Evolutionary conservation across 2,797 vertebrate species (phyloP), one percentile per base, ranked within the genome.

Genomic region (Typhlichthys eigenmanni): DNA sequence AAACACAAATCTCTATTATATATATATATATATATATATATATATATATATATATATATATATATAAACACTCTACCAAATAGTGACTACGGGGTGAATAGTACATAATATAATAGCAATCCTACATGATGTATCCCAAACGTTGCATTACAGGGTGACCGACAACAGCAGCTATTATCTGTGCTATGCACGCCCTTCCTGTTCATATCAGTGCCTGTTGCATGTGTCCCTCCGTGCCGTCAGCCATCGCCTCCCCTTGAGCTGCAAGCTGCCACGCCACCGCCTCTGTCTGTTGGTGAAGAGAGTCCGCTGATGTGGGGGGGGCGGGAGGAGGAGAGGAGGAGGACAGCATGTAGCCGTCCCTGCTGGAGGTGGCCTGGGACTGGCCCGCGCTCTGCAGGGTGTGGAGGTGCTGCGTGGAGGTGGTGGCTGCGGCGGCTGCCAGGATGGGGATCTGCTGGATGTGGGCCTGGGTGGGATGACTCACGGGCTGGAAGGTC

Each of bases 401-500:
- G 73, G 80, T 74, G 51, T 90, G 78, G 58, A 90, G 87, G 53
- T 88, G 90, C 70, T 89, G 90, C 4, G 90, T 70, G n/a, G 24
- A 24, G 24, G 24, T 24, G 24, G 24, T 24, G 24, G 24, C 2
- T 17, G 16, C 17, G 17, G 17, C 17, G 3, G 81, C 66, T 0
- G 89, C 74, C 5, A 91, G 71, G 46, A 92, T 65, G 19, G 92
- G 90, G 52, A 91, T 88, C 80, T 91, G 90, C 67, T 92, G 91
- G 32, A 89, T 68, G 56, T 88, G 84, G 66, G 76, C 77, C 63
- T 89, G 88, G 10, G 86, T 78, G 75, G 24, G 24, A 24, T 90
- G 90, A 58, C 83, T 83, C 59, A 89, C 80, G 0, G 89, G 81
- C 81, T 91, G 89, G 74, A 93, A 92, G 79, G 90, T 89, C 92